These are phyloP conservation scores for Ophioninae sp. DNA, from an alignment of 2,888 invertebrate species.

Conservation along the genomic window DNA sequence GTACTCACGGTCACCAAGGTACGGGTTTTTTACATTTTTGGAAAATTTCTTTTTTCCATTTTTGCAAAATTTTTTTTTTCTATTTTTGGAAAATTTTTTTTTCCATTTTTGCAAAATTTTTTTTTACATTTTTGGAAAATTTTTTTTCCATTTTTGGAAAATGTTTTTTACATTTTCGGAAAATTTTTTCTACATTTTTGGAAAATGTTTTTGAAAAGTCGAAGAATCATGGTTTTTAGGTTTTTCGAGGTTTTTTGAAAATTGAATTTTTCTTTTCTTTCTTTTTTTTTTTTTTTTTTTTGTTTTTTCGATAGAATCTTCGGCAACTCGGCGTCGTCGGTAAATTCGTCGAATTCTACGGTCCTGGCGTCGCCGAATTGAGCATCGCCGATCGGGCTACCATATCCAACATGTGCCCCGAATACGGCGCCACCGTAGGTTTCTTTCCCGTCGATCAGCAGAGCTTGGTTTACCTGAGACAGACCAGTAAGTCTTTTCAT, in stretches of 20 bases:
- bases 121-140: too few relatives aligned
- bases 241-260: too few relatives aligned
- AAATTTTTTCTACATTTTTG: too few relatives aligned
- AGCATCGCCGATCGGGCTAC: slow-evolving; percentile 99
- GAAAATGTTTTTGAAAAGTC: too few relatives aligned
- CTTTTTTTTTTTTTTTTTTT: not conserved
- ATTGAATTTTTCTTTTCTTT: too few relatives aligned
- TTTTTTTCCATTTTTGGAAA: not conserved
- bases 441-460: slow-evolving; percentile 95
- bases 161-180: too few relatives aligned
- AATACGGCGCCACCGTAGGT: slow-evolving; percentile 98
- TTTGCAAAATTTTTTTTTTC: not conserved
- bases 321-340: slow-evolving; percentile 97
- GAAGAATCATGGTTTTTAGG: too few relatives aligned
- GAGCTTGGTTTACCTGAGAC: slow-evolving; percentile 91
- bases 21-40: slow-evolving; percentile 55
- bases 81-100: too few relatives aligned
- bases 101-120: too few relatives aligned
- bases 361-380: slow-evolving; percentile 93
- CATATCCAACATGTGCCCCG: slow-evolving; percentile 99
- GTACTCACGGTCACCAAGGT: slow-evolving; percentile 99
- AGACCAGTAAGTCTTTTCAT: slow-evolving; percentile 86
- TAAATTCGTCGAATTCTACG: slow-evolving; percentile 99
- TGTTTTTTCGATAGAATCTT: slow-evolving; percentile 79
- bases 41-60: too few relatives aligned